Evolutionary conservation across 2,113 vertebrate genomes (phyloP).

Genomic region (Motacilla tschutschensis): DNA sequence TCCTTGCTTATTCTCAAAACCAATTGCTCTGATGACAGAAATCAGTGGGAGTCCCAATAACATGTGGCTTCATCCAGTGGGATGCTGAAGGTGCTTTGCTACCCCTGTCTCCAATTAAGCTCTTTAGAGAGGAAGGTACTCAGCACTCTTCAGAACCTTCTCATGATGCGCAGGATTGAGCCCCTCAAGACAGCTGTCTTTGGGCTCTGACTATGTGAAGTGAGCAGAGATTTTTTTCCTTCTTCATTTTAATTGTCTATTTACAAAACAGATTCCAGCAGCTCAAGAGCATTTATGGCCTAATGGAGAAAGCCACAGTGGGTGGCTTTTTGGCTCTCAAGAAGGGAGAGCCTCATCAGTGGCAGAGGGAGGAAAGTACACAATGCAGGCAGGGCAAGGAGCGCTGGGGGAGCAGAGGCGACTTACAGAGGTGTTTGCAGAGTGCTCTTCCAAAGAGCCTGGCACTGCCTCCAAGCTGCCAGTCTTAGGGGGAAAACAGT

Average conservation of each 20-base stretch:
- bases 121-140: not conserved
- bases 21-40: slow-evolving; percentile 59
- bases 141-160: not conserved
- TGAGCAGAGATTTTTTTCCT: not conserved
- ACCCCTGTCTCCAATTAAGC: not conserved
- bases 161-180: not conserved
- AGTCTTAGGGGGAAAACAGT: not conserved
- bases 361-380: not conserved
- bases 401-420: not conserved
- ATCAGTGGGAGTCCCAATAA: slow-evolving; percentile 22
- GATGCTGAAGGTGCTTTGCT: slow-evolving; percentile 14
- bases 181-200: slow-evolving; percentile 21
- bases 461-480: not conserved
- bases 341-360: not conserved
- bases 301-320: slow-evolving; percentile 41
- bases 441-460: not conserved
- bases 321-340: slow-evolving; percentile 41
- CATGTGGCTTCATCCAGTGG: slow-evolving; percentile 6
- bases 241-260: slow-evolving; percentile 47
- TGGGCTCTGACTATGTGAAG: not conserved
- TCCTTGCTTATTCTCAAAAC: slow-evolving; percentile 39
- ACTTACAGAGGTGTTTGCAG: slow-evolving; percentile 4
- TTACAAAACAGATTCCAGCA: slow-evolving; percentile 59
- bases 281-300: slow-evolving; percentile 47
- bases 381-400: not conserved